Evolutionary conservation across 1,140 invertebrate genomes (phyloP).

Genomic region (Drosophila ercepeae): DNA sequence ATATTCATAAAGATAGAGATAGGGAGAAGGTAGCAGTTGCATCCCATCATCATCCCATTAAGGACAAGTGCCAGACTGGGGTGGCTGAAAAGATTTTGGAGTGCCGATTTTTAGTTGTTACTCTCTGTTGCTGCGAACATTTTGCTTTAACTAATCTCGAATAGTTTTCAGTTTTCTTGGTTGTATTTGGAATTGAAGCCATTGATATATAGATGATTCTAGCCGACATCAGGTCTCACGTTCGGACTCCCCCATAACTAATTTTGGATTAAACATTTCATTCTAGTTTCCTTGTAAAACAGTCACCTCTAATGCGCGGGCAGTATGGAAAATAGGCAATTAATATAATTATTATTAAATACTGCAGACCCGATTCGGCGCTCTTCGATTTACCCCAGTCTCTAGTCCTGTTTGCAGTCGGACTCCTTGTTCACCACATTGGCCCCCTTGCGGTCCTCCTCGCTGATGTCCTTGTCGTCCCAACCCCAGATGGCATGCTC

Average conservation of each 20-base stretch:
- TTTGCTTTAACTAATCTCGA: constrained; percentile 60
- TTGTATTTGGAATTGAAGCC: constrained; percentile 76
- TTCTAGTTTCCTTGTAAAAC: constrained; percentile 25
- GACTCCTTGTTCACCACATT: constrained; percentile 66
- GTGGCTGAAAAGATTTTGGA: constrained; percentile 25
- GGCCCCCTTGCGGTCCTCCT: constrained; percentile 85
- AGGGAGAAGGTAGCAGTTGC: constrained; percentile 14
- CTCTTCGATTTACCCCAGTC: constrained; percentile 22
- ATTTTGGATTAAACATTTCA: neutral
- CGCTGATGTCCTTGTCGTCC: constrained; percentile 86
- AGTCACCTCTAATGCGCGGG: constrained; percentile 49
- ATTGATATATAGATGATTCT: constrained; percentile 51
- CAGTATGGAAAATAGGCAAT: constrained; percentile 34
- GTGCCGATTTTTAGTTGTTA: constrained; percentile 16
- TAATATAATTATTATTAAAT: constrained; percentile 61
- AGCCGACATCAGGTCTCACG: constrained; percentile 20
- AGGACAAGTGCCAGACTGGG: constrained; percentile 21
- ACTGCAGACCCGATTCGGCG: constrained; percentile 58
- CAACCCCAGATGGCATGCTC: constrained; percentile 86
- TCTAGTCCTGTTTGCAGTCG: constrained; percentile 60
- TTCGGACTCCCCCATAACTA: constrained; percentile 18
- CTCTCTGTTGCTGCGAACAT: constrained; percentile 31
- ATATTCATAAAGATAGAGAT: constrained; percentile 27
- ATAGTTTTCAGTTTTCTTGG: constrained; percentile 47
- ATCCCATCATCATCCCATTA: constrained; percentile 23